phyloP scores from a whole-genome alignment of 2,888 invertebrate species.

The Craniophora ligustri region DNA sequence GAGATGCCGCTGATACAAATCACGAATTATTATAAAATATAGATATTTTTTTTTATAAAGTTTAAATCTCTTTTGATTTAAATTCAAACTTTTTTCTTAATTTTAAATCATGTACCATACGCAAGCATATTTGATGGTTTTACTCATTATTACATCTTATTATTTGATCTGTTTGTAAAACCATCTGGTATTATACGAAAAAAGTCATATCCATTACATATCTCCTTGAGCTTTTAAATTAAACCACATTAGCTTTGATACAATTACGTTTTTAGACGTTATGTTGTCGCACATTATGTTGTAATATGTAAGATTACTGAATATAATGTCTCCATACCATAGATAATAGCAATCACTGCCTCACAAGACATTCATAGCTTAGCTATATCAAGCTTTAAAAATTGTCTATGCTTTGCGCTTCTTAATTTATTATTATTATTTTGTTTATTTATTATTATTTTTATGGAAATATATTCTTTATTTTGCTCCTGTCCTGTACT shows the following conservation, averaged over 20 bases:
- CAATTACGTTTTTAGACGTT: constrained; percentile 28
- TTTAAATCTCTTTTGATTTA: no score
- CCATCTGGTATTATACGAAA: no score
- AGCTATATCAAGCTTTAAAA: constrained; percentile 82
- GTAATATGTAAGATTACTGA: constrained; percentile 52
- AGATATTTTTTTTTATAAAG: no score
- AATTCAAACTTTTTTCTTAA: no score
- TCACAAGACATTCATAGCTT: constrained; percentile 88
- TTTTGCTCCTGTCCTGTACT: constrained; percentile 76
- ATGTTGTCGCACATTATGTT: constrained; percentile 59
- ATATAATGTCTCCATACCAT: constrained; percentile 68
- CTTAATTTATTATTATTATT: constrained; percentile 76
- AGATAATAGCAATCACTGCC: constrained; percentile 87
- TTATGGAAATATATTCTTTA: constrained; percentile 64
- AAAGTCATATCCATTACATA: constrained; percentile 46
- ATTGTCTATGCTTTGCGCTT: constrained; percentile 85
- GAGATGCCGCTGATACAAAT: no score
- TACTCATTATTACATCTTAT: no score
- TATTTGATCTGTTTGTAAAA: no score
- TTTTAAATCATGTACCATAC: no score
- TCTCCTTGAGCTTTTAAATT: constrained; percentile 21
- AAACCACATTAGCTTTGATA: constrained; percentile 40
- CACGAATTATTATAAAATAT: no score
- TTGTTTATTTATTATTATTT: constrained; percentile 73
- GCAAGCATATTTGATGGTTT: no score